phyloP scores from a whole-genome alignment of 53 echinoderm and acorn worm genomes.

The Apostichopus leukothele region DNA sequence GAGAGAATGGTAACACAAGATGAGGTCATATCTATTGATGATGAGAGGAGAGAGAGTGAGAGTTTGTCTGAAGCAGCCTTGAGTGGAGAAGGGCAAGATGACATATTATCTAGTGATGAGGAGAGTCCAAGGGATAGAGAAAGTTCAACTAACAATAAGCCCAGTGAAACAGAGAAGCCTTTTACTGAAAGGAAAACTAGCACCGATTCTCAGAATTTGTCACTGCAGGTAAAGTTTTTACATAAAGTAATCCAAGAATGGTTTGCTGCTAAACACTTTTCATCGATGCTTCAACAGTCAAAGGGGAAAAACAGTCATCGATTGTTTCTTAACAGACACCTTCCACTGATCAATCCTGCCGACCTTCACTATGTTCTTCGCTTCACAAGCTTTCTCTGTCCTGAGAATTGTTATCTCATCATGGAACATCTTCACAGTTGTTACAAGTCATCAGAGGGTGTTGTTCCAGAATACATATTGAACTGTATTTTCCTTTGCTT shows the following conservation, averaged over 20 bases:
- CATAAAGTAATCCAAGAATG: conserved; percentile 28
- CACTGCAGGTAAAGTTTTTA: not conserved
- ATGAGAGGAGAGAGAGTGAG: too few relatives aligned
- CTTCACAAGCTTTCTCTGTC: not conserved
- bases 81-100: too few relatives aligned
- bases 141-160: not conserved
- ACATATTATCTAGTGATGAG: too few relatives aligned
- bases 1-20: too few relatives aligned
- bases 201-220: not conserved
- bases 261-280: conserved; percentile 24
- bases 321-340: not conserved
- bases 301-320: not conserved
- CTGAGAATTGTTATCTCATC: not conserved
- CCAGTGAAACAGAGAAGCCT: not conserved
- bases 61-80: too few relatives aligned
- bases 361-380: conserved; percentile 5
- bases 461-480: not conserved
- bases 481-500: conserved; percentile 23
- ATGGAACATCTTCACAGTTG: not conserved
- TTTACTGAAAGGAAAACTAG: not conserved
- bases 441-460: not conserved
- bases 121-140: too few relatives aligned
- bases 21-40: too few relatives aligned
- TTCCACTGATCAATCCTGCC: not conserved
- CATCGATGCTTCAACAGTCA: not conserved